Percentiles rank a stretch among this genome's conserved stretches.
Evolutionary conservation across 2,797 vertebrate species (phyloP).

Genomic region (Paratrypauchen microcephalus): DNA sequence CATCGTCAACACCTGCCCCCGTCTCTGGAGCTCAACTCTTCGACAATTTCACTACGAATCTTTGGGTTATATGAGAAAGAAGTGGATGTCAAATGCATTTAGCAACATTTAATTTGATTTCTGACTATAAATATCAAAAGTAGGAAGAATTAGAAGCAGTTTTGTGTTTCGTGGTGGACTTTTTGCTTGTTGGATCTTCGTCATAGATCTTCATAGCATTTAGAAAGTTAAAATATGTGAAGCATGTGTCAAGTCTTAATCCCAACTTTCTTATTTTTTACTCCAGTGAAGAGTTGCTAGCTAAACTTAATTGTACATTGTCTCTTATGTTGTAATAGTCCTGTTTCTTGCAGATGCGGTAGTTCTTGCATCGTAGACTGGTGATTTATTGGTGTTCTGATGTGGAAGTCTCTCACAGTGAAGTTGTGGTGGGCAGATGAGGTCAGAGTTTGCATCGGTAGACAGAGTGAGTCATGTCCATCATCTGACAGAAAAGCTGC

Average conservation of each 20-base stretch:
- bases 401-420: slow-evolving; percentile 37
- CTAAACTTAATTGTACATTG: slow-evolving; percentile 25
- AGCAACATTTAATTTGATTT: slow-evolving; percentile 5
- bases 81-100: slow-evolving; percentile 7
- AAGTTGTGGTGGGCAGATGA: slow-evolving; percentile 7
- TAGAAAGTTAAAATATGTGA: background rate
- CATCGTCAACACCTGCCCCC: slow-evolving; percentile 58
- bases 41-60: background rate
- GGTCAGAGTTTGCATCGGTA: slow-evolving; percentile 3
- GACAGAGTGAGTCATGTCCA: slow-evolving; percentile 27
- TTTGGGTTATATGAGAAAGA: background rate
- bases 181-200: background rate
- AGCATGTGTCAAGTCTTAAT: background rate
- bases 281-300: slow-evolving; percentile 28
- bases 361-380: slow-evolving; percentile 19
- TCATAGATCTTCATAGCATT: slow-evolving; percentile 7
- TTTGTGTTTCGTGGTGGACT: background rate
- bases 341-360: slow-evolving; percentile 32
- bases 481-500: slow-evolving; percentile 5
- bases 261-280: too few relatives aligned
- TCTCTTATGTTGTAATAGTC: slow-evolving; percentile 23
- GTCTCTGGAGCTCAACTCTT: background rate
- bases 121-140: background rate
- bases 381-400: slow-evolving; percentile 3
- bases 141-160: background rate